These are phyloP conservation scores for Polypterus bichir DNA, from an alignment of 2,113 vertebrate species.

Conservation along the genomic window DNA sequence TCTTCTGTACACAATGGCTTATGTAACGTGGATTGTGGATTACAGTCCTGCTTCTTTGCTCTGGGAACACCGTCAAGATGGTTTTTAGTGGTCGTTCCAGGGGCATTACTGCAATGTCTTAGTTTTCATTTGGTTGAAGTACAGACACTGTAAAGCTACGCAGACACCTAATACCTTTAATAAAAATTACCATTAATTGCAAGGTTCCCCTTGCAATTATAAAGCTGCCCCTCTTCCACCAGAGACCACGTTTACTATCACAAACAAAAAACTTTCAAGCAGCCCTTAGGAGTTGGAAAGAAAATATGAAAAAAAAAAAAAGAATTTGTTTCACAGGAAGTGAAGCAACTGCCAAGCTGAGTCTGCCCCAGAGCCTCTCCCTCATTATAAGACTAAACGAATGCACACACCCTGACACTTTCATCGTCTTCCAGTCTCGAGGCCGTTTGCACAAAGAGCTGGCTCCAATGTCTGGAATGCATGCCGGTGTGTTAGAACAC, in stretches of 20 bases:
- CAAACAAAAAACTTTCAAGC: conserved; percentile 30
- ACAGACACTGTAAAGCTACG: conserved; percentile 46
- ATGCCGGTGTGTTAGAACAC: conserved; percentile 56
- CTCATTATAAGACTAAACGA: conserved; percentile 79
- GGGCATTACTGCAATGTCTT: background rate
- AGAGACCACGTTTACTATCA: too few species aligned
- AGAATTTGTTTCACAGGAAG: conserved; percentile 64
- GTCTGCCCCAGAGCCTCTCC: conserved; percentile 54
- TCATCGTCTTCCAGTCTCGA: conserved; percentile 64
- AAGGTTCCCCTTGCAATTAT: conserved; percentile 39
- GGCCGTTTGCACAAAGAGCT: conserved; percentile 49
- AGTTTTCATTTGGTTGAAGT: conserved; percentile 72
- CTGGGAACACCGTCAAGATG: too few species aligned
- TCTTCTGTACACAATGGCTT: too few species aligned
- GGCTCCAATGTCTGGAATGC: conserved; percentile 72
- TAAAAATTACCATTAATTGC: conserved; percentile 65
- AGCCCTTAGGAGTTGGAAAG: conserved; percentile 37
- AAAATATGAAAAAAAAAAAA: conserved; percentile 20
- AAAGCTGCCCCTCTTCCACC: conserved; percentile 31
- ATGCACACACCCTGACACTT: conserved; percentile 54
- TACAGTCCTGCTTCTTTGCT: too few species aligned
- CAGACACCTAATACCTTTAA: conserved; percentile 55
- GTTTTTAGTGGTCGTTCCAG: background rate
- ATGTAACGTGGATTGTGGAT: too few species aligned
- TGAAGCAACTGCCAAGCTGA: conserved; percentile 64